Evolutionary conservation across 2,888 invertebrate genomes (phyloP).

Genomic region (Tachystola acroxantha): DNA sequence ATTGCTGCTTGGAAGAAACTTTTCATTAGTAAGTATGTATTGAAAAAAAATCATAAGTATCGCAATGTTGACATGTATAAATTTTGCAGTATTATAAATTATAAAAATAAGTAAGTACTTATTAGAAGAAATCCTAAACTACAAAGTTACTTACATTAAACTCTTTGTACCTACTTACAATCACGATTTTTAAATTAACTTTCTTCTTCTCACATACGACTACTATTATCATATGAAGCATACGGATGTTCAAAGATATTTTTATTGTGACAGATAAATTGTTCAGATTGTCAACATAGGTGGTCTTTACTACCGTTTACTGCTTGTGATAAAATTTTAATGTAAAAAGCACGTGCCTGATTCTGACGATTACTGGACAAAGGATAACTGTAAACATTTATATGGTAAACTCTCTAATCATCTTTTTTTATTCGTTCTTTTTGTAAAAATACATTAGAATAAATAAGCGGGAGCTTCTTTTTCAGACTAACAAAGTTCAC

Average conservation of each 20-base stretch:
- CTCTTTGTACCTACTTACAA: too few relatives aligned
- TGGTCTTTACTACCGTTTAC: slow-evolving; percentile 55
- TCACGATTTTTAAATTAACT: slow-evolving; percentile 39
- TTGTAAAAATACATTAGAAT: too few relatives aligned
- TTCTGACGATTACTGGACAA: neutral
- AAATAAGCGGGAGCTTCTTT: too few relatives aligned
- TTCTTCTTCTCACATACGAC: slow-evolving; percentile 10
- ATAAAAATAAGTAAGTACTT: too few relatives aligned
- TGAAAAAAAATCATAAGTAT: neutral
- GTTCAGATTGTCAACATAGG: slow-evolving; percentile 49
- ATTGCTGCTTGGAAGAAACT: too few relatives aligned
- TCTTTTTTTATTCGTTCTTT: too few relatives aligned
- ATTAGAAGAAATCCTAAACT: too few relatives aligned
- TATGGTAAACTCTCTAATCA: too few relatives aligned
- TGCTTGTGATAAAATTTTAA: slow-evolving; percentile 32
- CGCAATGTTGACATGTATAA: neutral
- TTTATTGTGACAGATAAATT: slow-evolving; percentile 50
- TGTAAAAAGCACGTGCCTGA: slow-evolving; percentile 38
- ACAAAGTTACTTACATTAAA: slow-evolving; percentile 8
- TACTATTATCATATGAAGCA: slow-evolving; percentile 2
- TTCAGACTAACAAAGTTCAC: too few relatives aligned
- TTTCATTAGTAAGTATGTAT: too few relatives aligned
- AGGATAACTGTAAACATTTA: neutral
- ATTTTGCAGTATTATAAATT: too few relatives aligned
- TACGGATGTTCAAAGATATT: slow-evolving; percentile 1